Evolutionary conservation across 2,888 invertebrate genomes (phyloP).

Genomic region (Hemistola chrysoprasaria): DNA sequence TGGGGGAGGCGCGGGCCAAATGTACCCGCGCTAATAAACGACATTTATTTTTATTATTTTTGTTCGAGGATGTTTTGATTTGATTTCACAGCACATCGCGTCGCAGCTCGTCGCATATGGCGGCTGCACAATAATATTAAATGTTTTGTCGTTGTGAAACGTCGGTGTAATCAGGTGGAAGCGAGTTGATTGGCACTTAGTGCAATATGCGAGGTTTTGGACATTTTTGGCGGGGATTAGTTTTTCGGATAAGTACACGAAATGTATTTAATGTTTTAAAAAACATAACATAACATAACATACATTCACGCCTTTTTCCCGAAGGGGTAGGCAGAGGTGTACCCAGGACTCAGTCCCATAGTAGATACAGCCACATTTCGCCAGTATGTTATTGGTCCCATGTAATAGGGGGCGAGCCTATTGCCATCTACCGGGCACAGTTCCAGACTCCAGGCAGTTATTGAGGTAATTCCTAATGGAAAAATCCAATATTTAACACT

Average conservation of each 20-base stretch:
- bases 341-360: too few species aligned
- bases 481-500: too few species aligned
- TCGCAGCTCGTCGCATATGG: conserved; percentile 27
- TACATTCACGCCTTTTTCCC: too few species aligned
- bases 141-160: conserved; percentile 20
- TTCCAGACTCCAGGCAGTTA: too few species aligned
- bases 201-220: conserved; percentile 16
- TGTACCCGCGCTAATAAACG: conserved; percentile 36
- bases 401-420: too few species aligned
- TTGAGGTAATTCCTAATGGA: too few species aligned
- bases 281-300: too few species aligned
- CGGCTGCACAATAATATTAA: conserved; percentile 9
- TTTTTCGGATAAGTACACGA: background rate
- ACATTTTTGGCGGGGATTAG: background rate
- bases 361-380: too few species aligned
- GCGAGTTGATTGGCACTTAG: conserved; percentile 17
- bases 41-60: conserved; percentile 28
- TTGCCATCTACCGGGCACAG: too few species aligned
- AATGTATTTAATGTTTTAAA: too few species aligned
- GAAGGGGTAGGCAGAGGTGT: too few species aligned
- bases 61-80: conserved; percentile 30
- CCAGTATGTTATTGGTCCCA: too few species aligned
- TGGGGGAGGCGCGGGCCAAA: conserved; percentile 36
- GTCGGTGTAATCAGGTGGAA: conserved; percentile 27
- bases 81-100: conserved; percentile 23